Conservation (phyloP, 2,113 vertebrate species). For the Orycteropus afer region DNA sequence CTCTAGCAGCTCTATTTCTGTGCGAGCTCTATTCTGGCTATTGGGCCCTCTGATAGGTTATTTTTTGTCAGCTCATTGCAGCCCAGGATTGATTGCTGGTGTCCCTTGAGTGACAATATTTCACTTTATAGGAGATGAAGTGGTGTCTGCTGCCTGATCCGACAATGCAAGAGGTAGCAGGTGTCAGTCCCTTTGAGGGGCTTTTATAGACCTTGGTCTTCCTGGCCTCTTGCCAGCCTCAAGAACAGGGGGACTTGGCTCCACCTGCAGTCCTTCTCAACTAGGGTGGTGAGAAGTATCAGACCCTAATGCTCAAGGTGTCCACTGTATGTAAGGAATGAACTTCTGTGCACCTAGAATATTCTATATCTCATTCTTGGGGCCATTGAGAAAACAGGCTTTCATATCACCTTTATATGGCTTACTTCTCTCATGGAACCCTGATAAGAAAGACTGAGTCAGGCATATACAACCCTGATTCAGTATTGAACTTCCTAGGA, state of each 20-base stretch:
- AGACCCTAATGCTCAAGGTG: not conserved
- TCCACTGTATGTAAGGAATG: not conserved
- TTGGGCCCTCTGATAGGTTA: not conserved
- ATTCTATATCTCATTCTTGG: not conserved
- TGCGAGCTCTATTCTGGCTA: not conserved
- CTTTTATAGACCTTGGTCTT: not conserved
- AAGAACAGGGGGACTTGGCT: not conserved
- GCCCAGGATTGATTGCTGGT: not conserved
- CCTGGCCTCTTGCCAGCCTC: not conserved
- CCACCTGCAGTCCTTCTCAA: not conserved
- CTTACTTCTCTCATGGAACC: not conserved
- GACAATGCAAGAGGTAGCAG: too few species aligned
- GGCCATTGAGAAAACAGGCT: not conserved
- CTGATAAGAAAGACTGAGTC: not conserved
- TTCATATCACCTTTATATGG: not conserved
- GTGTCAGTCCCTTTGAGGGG: not conserved
- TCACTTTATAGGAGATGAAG: not conserved
- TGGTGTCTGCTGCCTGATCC: not conserved
- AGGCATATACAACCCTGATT: not conserved
- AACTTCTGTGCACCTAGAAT: not conserved
- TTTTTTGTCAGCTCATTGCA: not conserved
- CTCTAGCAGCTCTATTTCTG: not conserved
- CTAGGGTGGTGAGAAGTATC: not conserved
- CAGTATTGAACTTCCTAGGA: not conserved
- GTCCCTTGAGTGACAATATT: not conserved